These are phyloP conservation scores for Deroplatys truncata DNA, from an alignment of 2,888 invertebrate genomes.

Conservation along the genomic window DNA sequence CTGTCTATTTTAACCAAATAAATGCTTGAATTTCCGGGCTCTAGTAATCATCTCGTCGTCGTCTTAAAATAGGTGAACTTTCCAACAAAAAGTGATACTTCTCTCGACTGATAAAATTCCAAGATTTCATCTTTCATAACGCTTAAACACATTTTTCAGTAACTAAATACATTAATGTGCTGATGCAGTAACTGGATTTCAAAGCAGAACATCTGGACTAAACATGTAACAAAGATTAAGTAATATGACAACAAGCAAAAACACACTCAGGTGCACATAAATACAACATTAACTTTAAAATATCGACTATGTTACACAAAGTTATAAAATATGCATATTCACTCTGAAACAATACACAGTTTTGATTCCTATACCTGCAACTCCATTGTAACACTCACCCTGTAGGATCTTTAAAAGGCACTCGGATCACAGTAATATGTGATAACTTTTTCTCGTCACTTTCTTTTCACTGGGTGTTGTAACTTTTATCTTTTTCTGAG, in stretches of 20 bases:
- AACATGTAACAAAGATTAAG: background rate
- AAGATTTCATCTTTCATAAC: no score
- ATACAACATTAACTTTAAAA: background rate
- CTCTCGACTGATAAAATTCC: no score
- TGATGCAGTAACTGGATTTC: background rate
- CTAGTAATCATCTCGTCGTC: no score
- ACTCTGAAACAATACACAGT: background rate
- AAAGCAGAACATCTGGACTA: background rate
- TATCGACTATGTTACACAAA: background rate
- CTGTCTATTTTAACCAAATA: no score
- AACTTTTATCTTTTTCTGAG: background rate
- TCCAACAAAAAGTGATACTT: no score
- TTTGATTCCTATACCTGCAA: background rate
- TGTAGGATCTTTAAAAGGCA: background rate
- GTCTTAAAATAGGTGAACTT: no score
- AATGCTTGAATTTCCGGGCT: no score
- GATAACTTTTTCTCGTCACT: background rate
- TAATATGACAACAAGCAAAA: background rate
- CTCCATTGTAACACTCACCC: background rate
- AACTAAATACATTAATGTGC: no score
- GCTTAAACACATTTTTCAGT: no score
- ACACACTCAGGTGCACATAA: background rate
- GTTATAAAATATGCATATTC: background rate
- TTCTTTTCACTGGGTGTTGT: background rate
- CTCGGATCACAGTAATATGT: background rate